Conservation (phyloP, 2,113 vertebrate genomes). For the Elaphurus davidianus region DNA sequence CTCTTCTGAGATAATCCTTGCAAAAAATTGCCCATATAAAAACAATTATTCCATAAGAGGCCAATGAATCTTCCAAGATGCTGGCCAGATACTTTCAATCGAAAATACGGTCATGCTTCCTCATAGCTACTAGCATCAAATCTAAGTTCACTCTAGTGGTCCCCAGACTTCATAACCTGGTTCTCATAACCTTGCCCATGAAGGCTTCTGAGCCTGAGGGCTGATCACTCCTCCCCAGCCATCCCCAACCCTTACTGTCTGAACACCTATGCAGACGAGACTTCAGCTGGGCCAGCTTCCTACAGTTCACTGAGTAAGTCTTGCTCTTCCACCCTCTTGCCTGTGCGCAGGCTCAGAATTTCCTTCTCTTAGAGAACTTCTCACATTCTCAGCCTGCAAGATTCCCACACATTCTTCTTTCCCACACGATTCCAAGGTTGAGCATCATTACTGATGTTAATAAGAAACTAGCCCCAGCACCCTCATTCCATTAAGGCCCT, state of each 20-base stretch:
- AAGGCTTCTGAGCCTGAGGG: background rate
- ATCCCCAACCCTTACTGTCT: background rate
- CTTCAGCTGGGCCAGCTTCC: background rate
- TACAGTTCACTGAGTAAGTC: background rate
- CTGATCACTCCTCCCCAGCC: background rate
- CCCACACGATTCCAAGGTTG: background rate
- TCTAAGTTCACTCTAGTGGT: background rate
- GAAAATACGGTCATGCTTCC: background rate
- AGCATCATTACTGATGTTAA: background rate
- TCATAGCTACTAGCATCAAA: background rate
- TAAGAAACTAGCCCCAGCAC: background rate
- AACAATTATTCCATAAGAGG: background rate
- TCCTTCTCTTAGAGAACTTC: background rate
- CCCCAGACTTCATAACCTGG: background rate
- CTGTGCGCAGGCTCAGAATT: background rate
- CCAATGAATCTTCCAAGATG: background rate
- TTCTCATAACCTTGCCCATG: background rate
- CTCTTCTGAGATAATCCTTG: background rate
- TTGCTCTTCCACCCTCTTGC: background rate
- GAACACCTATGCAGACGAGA: background rate
- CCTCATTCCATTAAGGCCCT: background rate
- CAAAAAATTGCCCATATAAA: background rate
- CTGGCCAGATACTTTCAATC: background rate
- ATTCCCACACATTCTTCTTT: background rate
- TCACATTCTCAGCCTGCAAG: background rate